A percentile compares a stretch with the other conserved stretches of the same genome.
Evolutionary conservation across 2,888 invertebrate genomes (phyloP).

Genomic region (Polyommatus iphigenia): DNA sequence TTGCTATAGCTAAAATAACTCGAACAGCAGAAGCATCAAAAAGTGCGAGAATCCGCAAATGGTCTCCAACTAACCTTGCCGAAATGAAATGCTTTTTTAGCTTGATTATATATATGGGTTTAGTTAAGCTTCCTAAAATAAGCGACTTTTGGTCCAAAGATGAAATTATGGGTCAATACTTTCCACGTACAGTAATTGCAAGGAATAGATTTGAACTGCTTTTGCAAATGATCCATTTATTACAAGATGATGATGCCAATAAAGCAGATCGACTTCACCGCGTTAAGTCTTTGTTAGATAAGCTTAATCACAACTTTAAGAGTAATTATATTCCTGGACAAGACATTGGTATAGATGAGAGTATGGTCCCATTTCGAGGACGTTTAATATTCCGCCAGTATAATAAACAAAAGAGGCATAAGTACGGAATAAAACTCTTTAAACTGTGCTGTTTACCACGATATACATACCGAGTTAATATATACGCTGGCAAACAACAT

Average conservation of each 20-base stretch:
- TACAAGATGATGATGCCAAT: slow-evolving; percentile 45
- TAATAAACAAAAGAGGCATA: slow-evolving; percentile 46
- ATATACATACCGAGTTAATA: slow-evolving; percentile 39
- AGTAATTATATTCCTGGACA: slow-evolving; percentile 41
- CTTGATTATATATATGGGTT: slow-evolving; percentile 47
- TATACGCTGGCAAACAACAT: slow-evolving; percentile 46
- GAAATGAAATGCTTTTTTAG: slow-evolving; percentile 48
- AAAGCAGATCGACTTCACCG: slow-evolving; percentile 45
- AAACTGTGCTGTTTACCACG: slow-evolving; percentile 46
- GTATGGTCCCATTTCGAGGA: slow-evolving; percentile 48
- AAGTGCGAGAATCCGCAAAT: slow-evolving; percentile 42
- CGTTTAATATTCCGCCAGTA: slow-evolving; percentile 45
- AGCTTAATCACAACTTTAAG: slow-evolving; percentile 45
- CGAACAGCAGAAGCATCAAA: slow-evolving; percentile 39
- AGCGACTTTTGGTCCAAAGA: slow-evolving; percentile 47
- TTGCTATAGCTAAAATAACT: slow-evolving; percentile 40
- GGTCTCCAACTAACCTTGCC: slow-evolving; percentile 43
- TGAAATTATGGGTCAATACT: slow-evolving; percentile 42
- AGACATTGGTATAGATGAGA: slow-evolving; percentile 47
- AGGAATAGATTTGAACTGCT: slow-evolving; percentile 49
- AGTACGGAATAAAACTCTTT: slow-evolving; percentile 44
- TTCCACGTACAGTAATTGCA: slow-evolving; percentile 45
- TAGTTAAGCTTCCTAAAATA: slow-evolving; percentile 47
- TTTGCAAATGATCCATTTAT: slow-evolving; percentile 49
- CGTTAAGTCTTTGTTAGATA: slow-evolving; percentile 42